Base-by-base conservation (phyloP, 2,888 invertebrate genomes). In the Melanargia galathea region DNA sequence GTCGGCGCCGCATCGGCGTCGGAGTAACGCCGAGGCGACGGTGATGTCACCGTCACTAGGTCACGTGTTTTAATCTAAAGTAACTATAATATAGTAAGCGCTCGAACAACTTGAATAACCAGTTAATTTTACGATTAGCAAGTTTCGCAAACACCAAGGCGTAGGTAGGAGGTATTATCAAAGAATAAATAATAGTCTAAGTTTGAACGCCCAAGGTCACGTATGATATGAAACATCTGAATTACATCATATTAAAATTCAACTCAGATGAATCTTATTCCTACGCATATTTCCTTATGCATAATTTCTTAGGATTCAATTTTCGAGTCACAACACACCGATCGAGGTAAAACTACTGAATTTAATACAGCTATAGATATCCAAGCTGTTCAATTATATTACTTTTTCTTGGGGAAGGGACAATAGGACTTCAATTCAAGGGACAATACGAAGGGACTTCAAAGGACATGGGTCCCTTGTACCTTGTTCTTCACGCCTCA, bases 31-130 rank as follows among this genome's bases (percentile, higher is more conserved):
- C 35, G 22, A 20, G 52, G 33, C 35, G 38, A 22, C 49, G 65
- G 66, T 70, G 70, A 70, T 70, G 70, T 70, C 69, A 70, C 60
- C 64, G 60, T 8, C 48, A 40, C 54, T 49, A 40, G 54, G 57
- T 64, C 64, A 46, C 59, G 55, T 63, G 54, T 16, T n/a, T n/a
- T 16, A 49, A 18, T 16, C 51, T 26, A 33, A 48, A 30, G 51
- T 51, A 51, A 16, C 30, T 18, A 18, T 8, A 16, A 43, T 18
- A 16, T 43, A 43, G 18, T 8, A 18, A 20, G 11, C 26, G 49
- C 49, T 49, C 30, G 26, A 26, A 49, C 30, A 13, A 49, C 49
- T 49, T 26, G 30, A 26, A 49, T 49, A 30, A 49, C 16, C n/a
- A 49, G 49, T 49, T 35, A 13, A n/a, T 35, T 52, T 35, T 33